Conservation (phyloP, 2,888 invertebrate species). For the Escarpia spicata region DNA sequence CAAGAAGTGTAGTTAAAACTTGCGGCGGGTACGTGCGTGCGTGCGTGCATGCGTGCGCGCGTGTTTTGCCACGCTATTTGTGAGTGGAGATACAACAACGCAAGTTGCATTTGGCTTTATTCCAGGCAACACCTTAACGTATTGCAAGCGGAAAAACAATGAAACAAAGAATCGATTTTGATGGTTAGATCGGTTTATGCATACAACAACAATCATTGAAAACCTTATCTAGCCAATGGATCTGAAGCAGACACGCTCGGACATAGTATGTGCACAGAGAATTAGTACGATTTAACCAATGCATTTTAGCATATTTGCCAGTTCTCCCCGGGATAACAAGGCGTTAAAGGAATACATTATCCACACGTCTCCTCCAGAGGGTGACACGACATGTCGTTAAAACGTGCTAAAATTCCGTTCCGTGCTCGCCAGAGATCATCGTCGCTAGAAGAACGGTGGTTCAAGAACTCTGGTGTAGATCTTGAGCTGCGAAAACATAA, state of each 20-base stretch:
- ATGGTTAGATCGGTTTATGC: background rate
- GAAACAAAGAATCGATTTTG: background rate
- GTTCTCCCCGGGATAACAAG: background rate
- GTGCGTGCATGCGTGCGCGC: too few relatives aligned
- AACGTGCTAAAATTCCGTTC: background rate
- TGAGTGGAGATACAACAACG: background rate
- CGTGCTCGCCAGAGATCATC: background rate
- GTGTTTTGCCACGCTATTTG: background rate
- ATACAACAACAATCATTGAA: background rate
- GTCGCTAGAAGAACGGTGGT: background rate
- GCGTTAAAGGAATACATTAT: background rate
- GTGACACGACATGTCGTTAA: too few relatives aligned
- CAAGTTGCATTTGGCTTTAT: background rate
- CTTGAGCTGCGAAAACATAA: constrained; percentile 17
- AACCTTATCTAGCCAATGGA: background rate
- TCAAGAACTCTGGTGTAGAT: constrained; percentile 17
- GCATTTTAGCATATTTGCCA: background rate
- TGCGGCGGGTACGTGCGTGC: background rate
- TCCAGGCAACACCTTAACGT: background rate
- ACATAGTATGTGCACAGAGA: background rate
- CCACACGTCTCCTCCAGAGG: background rate
- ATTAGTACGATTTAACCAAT: background rate
- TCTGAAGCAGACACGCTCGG: background rate
- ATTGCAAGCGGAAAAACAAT: background rate
- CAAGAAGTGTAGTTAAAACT: background rate